Evolutionary conservation across 2,797 vertebrate genomes (phyloP), one percentile per base, ranked within the genome.

Genomic region (Leuciscus waleckii): DNA sequence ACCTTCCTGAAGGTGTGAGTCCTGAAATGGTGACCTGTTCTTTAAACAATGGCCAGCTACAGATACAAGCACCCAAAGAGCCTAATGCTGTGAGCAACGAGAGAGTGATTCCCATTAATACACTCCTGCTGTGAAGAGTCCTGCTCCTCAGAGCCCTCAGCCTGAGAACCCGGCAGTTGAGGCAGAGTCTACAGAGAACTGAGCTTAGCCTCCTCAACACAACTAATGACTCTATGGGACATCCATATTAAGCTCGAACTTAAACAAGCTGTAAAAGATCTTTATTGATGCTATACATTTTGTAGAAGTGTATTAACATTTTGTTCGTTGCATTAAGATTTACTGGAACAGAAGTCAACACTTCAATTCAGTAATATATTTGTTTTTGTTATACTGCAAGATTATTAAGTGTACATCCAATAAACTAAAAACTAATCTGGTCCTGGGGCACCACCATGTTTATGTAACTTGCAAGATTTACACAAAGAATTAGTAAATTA

Each of bases 1-100:
- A 96, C 11, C 94, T 97, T 39, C 96, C 96, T 0, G 91, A 94
- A 10, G 95, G 93, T 2, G 95, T 96, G 16, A 90, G 94, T 0
- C 91, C 94, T 0, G 94, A 95, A 2, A 56, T 90, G 0, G 93
- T 97, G 90, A 95, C 88, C 77, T 97, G 97, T 92, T 95, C 95
- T 17, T 91, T 97, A 91, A 87, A 92, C 73, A 93, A 93, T 0
- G 96, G 97, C 21, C 94, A 92, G 85, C 95, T 97, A 32, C 94
- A 92, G 90, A 96, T 97, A 83, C 93, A 95, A 84, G 95, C 94
- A 0, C 93, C 94, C 0, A 85, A 88, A 37, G 91, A 86, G 67
- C 63, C 90, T 26, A 49, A 23, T 23, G 19, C 32, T 0, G 92
- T 91, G 3, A 91, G 90, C 58, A 93, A 91, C 41, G 95, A 95